Evolutionary conservation across 2,888 invertebrate species (phyloP).

Genomic region (Craniophora ligustri): DNA sequence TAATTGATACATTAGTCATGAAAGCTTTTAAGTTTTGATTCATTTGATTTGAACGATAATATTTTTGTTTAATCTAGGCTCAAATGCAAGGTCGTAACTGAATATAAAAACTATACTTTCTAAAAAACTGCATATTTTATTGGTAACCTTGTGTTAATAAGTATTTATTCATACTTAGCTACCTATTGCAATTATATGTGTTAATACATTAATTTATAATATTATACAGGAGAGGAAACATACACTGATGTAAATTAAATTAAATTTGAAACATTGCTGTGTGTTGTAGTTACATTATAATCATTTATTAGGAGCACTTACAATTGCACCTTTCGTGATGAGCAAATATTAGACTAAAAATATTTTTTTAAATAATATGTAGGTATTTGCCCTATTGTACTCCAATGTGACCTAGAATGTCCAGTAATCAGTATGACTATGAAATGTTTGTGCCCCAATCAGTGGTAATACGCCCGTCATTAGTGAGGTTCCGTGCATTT

Average conservation of each 20-base stretch:
- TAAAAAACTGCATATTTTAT: not conserved
- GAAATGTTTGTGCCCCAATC: constrained; percentile 52
- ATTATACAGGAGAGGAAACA: not conserved
- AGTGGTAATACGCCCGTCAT: constrained; percentile 42
- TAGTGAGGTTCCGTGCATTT: constrained; percentile 50
- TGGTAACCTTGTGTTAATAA: no score
- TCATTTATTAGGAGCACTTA: no score
- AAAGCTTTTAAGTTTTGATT: not conserved
- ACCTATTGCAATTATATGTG: not conserved
- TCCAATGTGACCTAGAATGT: constrained; percentile 36
- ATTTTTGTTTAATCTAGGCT: constrained; percentile 2
- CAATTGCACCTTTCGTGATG: no score
- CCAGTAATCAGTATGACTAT: constrained; percentile 20
- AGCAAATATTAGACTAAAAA: no score
- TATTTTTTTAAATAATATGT: no score
- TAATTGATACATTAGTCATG: not conserved
- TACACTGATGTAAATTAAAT: not conserved
- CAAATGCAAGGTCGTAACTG: constrained; percentile 5
- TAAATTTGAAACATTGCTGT: not conserved
- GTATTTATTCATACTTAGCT: no score
- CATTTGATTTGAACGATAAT: not conserved
- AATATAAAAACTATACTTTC: not conserved
- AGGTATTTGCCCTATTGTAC: constrained; percentile 22
- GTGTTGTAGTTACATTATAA: no score
- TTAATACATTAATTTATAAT: not conserved